Percentiles rank a stretch among this genome's conserved stretches.
These are phyloP conservation scores for Morinoia aosen DNA, from an alignment of 2,888 invertebrate species.

Conservation along the genomic window DNA sequence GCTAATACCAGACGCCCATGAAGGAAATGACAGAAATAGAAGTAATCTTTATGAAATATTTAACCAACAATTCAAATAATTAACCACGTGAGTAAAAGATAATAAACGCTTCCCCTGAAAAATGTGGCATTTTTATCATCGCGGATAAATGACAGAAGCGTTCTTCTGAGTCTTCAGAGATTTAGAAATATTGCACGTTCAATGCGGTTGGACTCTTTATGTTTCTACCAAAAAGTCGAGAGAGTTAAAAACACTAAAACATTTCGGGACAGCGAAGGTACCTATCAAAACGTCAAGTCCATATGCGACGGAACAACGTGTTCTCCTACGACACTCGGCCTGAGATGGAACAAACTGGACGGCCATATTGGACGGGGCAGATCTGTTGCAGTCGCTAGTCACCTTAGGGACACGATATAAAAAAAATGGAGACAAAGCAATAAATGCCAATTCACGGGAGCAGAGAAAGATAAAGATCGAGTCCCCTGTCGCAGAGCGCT, in stretches of 20 bases:
- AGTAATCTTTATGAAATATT: background rate
- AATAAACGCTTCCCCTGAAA: background rate
- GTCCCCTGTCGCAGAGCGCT: background rate
- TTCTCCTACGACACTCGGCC: background rate
- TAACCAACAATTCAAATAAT: background rate
- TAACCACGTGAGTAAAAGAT: background rate
- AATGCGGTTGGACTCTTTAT: background rate
- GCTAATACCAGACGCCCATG: background rate
- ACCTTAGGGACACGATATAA: conserved; percentile 12
- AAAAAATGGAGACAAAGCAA: conserved; percentile 17
- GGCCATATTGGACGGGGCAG: conserved; percentile 12
- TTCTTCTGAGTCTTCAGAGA: background rate
- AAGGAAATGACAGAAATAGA: background rate
- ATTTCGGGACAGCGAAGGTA: background rate
- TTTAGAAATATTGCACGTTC: background rate
- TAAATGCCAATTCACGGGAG: conserved; percentile 4
- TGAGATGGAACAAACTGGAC: background rate
- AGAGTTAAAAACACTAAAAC: background rate
- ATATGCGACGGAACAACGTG: background rate
- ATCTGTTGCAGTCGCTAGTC: background rate
- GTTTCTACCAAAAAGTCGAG: background rate
- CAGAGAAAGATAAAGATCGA: conserved; percentile 9
- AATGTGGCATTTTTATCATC: background rate
- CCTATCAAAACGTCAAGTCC: conserved; percentile 17
- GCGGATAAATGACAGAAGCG: too few species aligned